Conservation (phyloP, 2,797 vertebrate species). For the Octomys mimax region DNA sequence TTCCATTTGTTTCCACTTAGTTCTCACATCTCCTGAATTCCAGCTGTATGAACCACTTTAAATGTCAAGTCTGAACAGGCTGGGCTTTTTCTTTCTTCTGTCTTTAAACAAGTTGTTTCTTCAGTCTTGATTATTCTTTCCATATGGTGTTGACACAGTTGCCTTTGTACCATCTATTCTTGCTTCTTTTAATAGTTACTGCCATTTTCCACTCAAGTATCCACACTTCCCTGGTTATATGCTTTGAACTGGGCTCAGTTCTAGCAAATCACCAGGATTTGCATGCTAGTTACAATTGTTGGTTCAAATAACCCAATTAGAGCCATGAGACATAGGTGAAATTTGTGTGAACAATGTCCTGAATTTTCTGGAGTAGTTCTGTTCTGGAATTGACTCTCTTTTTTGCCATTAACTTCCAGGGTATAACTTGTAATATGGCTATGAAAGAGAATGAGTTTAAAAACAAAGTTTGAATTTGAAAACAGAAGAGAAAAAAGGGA, state of each 20-base stretch:
- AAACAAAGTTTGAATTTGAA: not conserved
- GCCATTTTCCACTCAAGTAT: slow-evolving; percentile 44
- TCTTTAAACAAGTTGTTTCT: slow-evolving; percentile 4
- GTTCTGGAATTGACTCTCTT: not conserved
- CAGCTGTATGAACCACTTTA: not conserved
- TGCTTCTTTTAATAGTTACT: slow-evolving; percentile 18
- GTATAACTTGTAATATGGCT: not conserved
- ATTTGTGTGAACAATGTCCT: not conserved
- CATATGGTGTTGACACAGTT: not conserved
- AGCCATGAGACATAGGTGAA: not conserved
- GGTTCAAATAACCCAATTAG: not conserved
- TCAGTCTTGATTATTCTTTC: not conserved
- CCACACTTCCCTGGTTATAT: not conserved
- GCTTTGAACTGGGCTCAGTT: not conserved
- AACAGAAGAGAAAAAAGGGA: not conserved
- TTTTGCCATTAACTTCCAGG: not conserved
- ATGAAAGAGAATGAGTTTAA: not conserved
- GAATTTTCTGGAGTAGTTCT: not conserved
- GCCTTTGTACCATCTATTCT: not conserved
- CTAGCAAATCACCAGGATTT: slow-evolving; percentile 12
- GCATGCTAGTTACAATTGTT: not conserved
- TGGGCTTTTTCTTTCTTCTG: not conserved
- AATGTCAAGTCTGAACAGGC: not conserved
- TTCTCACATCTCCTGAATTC: not conserved
- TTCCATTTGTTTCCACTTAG: not conserved